Evolutionary conservation across 1,140 invertebrate species (phyloP), one percentile per base, ranked within the genome.

Genomic region (Brachionus rubens): DNA sequence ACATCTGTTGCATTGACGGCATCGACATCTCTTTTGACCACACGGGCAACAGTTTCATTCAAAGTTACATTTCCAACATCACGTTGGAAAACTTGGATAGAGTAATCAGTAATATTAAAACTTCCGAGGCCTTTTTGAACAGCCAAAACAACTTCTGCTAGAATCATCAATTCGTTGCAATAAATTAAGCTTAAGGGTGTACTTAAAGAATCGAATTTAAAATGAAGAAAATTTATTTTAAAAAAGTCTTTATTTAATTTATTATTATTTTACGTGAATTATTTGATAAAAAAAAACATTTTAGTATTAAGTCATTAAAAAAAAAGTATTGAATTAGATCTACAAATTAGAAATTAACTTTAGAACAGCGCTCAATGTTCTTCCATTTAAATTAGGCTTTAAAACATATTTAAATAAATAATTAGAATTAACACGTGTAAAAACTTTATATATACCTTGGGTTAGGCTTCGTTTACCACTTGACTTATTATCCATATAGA

Each of bases 401-500:
- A 59, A 59, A 59, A 59, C 54, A 59, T 59, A 59, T 59, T 59
- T 59, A 59, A 59, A 59, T 59, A 59, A 59, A 59, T 59, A 59
- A 59, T 59, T 59, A 59, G 28, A 36, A 59, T 59, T 59, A 59
- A 59, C 16, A 36, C 54, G 54, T 33, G 16, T 59, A 30, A 59
- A 40, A 59, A 59, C 54, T 36, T 59, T 59, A 59, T 59, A 36
- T 59, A 59, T 65, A 65, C 59, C 40, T 65, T 65, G 28, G 41
- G 59, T 36, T 43, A 65, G 43, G 59, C 59, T 65, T 65, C 59
- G 59, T 65, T 65, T 65, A 19, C 12, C 33, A 16, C 24, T 12
- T 2, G 19, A 4, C 2, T 9, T 36, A 19, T 59, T 59, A 6
- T 59, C 33, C 30, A 33, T 59, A 16, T 36, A 59, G 36, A 36